phyloP scores from a whole-genome alignment of 2,113 vertebrate species.

The Leucopsar rothschildi region DNA sequence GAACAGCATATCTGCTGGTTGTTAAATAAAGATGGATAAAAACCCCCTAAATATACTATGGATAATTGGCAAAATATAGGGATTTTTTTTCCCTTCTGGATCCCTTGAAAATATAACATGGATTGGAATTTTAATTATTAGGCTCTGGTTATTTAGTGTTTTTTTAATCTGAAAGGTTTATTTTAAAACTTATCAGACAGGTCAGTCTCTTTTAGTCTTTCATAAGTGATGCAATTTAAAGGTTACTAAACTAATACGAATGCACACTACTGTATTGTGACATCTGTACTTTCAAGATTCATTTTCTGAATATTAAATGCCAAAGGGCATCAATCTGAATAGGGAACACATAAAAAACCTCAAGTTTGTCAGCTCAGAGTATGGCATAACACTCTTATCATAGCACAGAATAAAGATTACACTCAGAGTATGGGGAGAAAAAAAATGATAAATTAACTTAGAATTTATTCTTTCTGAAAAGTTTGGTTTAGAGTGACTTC shows the following conservation, averaged over 20 bases:
- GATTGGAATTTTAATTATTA: neutral
- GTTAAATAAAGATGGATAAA: neutral
- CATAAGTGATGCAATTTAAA: neutral
- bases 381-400: neutral
- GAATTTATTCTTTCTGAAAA: neutral
- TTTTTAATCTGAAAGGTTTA: neutral
- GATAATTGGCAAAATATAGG: neutral
- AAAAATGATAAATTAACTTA: neutral
- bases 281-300: neutral
- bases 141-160: neutral
- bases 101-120: neutral
- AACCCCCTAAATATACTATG: accelerated
- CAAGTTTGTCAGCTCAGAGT: neutral
- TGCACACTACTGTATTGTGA: neutral
- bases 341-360: neutral
- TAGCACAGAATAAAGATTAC: neutral
- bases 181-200: neutral
- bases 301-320: neutral
- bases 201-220: neutral
- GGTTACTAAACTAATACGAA: neutral
- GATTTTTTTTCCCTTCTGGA: neutral
- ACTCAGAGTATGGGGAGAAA: neutral
- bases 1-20: neutral
- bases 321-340: neutral
- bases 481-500: neutral